Evolutionary conservation across 2,888 invertebrate genomes (phyloP), one percentile per base, ranked within the genome.

Genomic region (Sinotaia quadrata): DNA sequence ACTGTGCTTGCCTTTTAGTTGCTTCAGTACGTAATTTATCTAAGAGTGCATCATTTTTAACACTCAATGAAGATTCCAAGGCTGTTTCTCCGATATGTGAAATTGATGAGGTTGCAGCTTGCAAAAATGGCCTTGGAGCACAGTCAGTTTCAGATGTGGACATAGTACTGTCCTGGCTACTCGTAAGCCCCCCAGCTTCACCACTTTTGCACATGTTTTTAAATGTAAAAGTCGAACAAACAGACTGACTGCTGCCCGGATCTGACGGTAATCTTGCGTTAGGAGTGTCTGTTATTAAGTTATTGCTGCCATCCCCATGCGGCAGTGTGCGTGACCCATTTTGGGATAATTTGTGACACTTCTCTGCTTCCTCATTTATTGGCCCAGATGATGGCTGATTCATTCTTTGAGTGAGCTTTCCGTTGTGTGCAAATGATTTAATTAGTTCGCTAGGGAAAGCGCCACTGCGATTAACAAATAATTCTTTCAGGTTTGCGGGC

Each of bases 1-100:
- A 89, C 67, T 92, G 91, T 60, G 90, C 89, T 82, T 93, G 93
- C 34, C 89, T 89, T 68, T 67, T 68, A 18, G 57, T 68, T 24
- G 73, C 72, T 54, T 78, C 76, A 27, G 54, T 63, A 44, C 67
- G 47, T 15, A 63, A 21, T 54, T 73, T 51, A 7, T 41, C 37
- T 12, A 59, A 41, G 54, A 51, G 21, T 56, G 51, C 63, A 63
- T 65, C 65, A 31, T 21, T 31, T 29, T 29, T 33, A 1, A 52
- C 65, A 5, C n/a, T n/a, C n/a, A n/a, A n/a, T n/a, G n/a, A n/a
- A n/a, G n/a, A n/a, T n/a, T n/a, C n/a, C n/a, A n/a, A n/a, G n/a
- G n/a, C n/a, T n/a, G 12, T 33, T 31, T 65, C 65, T 21, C 12
- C n/a, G 8, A 47, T 8, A 47, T 7, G 8, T n/a, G n/a, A 8